Evolutionary conservation across 2,888 invertebrate genomes (phyloP), one percentile per base, ranked within the genome.

Genomic region (Hypsopygia costalis): DNA sequence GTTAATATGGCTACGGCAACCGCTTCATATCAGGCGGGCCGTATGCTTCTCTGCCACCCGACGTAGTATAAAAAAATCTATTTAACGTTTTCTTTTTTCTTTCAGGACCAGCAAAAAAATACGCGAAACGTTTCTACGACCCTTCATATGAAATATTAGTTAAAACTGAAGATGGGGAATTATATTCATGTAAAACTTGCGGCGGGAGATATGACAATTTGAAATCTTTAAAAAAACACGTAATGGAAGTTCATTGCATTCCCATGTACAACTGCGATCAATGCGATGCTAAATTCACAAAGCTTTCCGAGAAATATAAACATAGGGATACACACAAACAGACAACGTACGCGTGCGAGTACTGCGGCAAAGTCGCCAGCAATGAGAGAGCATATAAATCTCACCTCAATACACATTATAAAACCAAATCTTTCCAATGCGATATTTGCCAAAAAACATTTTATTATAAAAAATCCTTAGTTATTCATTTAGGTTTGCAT

Each of bases 391-490:
- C 10, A 1, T 10, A 52, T 0, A 11, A 5, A 1, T 0, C 9
- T 6, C 55, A 58, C 10, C 21, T 32, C 1, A 49, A 47, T 9
- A 10, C 12, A 0, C 59, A 58, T 11, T 45, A 48, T 0, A 41
- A 39, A 21, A 6, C 34, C 3, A 36, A 31, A 0, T 22, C 29
- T 0, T 58, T 41, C 27, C 47, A 36, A 11, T 64, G 63, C 9
- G 56, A 61, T 11, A 16, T 55, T 0, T 62, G 61, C 32, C 34
- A 42, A 1, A 61, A 55, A 36, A 36, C 45, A 1, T 56, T 57
- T 6, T 6, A 32, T 0, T 25, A 46, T 11, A 55, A 50, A 29
- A 6, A 11, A 0, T 12, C 46, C 0, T 28, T 65, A 1, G 33
- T 8, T 1, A 43, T 35, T 7, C 65, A 65, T 16, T n/a, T 65